Evolutionary conservation across 2,113 vertebrate genomes (phyloP).

Genomic region (Saccopteryx leptura): DNA sequence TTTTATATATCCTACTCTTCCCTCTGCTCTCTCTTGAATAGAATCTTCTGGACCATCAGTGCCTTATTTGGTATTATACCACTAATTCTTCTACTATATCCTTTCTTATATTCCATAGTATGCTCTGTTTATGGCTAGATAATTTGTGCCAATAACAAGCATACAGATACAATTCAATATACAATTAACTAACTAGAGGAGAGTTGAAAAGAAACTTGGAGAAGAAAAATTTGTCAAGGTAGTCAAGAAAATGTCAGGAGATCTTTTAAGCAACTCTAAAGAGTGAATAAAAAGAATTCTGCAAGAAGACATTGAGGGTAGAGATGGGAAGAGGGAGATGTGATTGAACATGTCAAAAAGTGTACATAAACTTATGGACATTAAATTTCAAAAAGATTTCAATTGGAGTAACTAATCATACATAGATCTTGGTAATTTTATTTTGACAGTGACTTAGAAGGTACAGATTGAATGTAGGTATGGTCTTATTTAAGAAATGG

Average conservation of each 20-base stretch:
- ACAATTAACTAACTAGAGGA: background rate
- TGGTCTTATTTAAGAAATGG: background rate
- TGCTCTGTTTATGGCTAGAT: background rate
- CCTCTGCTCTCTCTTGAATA: background rate
- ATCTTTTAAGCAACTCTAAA: background rate
- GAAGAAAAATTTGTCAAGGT: background rate
- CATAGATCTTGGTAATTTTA: background rate
- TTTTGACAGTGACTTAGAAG: background rate
- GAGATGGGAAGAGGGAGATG: background rate
- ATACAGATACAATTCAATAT: background rate
- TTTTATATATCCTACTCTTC: background rate
- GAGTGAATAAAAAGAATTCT: background rate
- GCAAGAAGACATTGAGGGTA: background rate
- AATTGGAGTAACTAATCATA: background rate
- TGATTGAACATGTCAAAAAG: background rate
- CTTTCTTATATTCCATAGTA: background rate
- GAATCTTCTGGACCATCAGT: background rate
- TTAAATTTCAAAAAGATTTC: background rate
- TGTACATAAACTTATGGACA: background rate
- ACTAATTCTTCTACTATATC: background rate
- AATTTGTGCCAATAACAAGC: background rate
- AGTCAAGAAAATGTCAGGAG: background rate
- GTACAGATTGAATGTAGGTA: background rate
- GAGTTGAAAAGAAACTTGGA: background rate
- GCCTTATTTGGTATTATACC: background rate